Evolutionary conservation across 2,888 invertebrate genomes (phyloP), one percentile per base, ranked within the genome.

Genomic region (Yponomeuta sedellus): DNA sequence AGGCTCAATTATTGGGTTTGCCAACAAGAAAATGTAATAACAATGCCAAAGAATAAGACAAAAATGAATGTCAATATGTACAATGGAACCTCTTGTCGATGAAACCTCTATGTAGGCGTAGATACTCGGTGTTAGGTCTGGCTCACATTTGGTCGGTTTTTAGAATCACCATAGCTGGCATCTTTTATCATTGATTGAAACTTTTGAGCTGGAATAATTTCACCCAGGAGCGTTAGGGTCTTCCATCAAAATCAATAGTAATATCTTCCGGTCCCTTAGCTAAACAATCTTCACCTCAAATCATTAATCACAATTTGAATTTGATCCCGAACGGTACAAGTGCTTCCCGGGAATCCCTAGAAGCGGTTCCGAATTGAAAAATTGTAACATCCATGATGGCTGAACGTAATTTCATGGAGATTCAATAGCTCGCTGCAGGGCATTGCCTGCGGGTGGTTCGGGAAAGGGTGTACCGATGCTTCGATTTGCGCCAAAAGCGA

Each of bases 301-400:
- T 5, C 44, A 10, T 52, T 52, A 52, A 52, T 52, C 44, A 52
- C 44, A 52, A 52, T 52, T 52, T 52, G 16, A 52, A 52, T 52
- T 16, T 52, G 44, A 64, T 64, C 19, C 16, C 19, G 44, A 44
- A 62, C 40, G 62, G 44, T 12, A 12, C 44, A 44, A 16, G 44
- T 64, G 44, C 64, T 20, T 20, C 39, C 19, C 64, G 22, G 76
- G 77, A 78, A 72, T 76, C 70, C 85, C 88, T 81, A 69, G 68
- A 69, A 82, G 88, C 85, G 78, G 78, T 79, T 73, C 70, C 71
- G 79, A 82, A 88, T 89, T 88, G 89, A 89, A 89, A 89, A 88
- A 88, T 88, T 83, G 86, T 85, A 74, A 77, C 81, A 75, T 72
- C 74, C 72, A 34, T 72, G 70, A 74, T 70, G 81, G 79, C 84